Percentiles rank a stretch among this genome's conserved stretches.
These are phyloP conservation scores for Apteryx mantelli DNA, from an alignment of 2,113 vertebrate genomes.

Conservation along the genomic window DNA sequence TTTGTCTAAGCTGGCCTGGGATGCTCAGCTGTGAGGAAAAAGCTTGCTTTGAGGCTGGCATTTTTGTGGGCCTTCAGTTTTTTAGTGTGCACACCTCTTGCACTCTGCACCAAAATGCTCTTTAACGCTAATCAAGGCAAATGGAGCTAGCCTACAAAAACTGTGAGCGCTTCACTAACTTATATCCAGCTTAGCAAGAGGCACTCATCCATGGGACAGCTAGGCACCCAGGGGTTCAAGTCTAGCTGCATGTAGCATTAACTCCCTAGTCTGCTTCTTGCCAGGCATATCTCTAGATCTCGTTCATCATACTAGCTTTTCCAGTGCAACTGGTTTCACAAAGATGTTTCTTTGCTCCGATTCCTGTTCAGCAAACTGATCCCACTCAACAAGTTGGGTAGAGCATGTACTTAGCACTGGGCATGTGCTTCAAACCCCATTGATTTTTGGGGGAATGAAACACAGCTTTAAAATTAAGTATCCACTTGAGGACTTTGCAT, in stretches of 20 bases:
- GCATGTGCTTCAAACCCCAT: not conserved
- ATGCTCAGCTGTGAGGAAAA: not conserved
- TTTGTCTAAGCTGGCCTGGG: not conserved
- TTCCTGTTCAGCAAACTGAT: not conserved
- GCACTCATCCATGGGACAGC: not conserved
- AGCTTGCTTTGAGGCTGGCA: not conserved
- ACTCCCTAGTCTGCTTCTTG: not conserved
- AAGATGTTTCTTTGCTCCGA: not conserved
- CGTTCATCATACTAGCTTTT: not conserved
- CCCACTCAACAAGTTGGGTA: not conserved
- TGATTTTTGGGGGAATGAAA: not conserved
- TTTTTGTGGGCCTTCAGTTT: not conserved
- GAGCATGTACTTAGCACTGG: not conserved
- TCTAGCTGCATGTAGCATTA: not conserved
- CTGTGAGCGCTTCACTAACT: not conserved
- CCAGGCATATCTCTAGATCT: not conserved
- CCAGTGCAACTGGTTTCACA: slow-evolving; percentile 11
- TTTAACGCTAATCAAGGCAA: not conserved
- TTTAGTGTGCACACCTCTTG: not conserved
- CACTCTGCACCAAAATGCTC: not conserved
- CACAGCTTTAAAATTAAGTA: not conserved
- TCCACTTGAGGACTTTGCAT: not conserved
- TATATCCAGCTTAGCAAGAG: not conserved
- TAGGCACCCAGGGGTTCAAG: not conserved
- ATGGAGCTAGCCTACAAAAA: not conserved